phyloP scores from a whole-genome alignment of 2,888 invertebrate species.

The Leptinotarsa tumamoca region DNA sequence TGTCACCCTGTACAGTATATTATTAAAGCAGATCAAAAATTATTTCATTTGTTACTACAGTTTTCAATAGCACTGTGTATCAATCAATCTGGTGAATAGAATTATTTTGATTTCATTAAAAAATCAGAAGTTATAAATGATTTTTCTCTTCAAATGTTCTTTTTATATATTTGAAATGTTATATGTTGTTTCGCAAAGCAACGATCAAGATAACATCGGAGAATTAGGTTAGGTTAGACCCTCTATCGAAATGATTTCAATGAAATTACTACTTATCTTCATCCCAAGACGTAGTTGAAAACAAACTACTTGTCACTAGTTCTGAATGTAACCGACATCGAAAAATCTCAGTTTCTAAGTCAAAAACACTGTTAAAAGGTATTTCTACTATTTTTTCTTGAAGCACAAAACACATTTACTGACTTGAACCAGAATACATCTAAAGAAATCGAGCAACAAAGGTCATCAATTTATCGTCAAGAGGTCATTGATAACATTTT shows the following conservation, averaged over 20 bases:
- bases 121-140: too few relatives aligned
- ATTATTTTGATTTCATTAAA: too few relatives aligned
- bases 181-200: too few relatives aligned
- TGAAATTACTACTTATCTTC: not conserved
- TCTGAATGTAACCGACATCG: too few relatives aligned
- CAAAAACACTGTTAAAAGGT: not conserved
- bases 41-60: too few relatives aligned
- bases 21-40: too few relatives aligned
- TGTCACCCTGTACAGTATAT: too few relatives aligned
- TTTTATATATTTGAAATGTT: too few relatives aligned
- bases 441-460: constrained; percentile 51
- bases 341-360: not conserved
- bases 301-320: not conserved
- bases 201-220: not conserved
- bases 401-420: constrained; percentile 33
- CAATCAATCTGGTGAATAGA: too few relatives aligned
- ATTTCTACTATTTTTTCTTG: not conserved
- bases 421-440: constrained; percentile 37
- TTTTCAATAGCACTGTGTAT: too few relatives aligned
- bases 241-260: not conserved
- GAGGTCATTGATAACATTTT: constrained; percentile 54
- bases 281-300: not conserved
- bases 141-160: too few relatives aligned
- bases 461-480: constrained; percentile 57
- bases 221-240: not conserved